Evolutionary conservation across 1,140 invertebrate species (phyloP).

Genomic region (Drosophila equinoxialis): DNA sequence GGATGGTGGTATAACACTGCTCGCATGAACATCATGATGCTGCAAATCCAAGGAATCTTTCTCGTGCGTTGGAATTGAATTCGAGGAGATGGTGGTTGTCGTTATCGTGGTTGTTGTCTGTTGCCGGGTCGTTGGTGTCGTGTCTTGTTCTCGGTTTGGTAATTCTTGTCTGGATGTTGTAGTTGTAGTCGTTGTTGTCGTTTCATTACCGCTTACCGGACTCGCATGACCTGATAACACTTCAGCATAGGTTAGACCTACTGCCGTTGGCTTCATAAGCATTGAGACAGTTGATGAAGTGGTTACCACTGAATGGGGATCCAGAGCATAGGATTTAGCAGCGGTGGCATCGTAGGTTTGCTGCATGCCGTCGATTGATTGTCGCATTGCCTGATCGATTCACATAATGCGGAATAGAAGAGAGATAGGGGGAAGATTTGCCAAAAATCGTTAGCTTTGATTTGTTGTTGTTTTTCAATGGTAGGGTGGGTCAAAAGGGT

Average conservation of each 20-base stretch:
- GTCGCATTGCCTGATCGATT: constrained; percentile 88
- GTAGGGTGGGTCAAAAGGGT: constrained; percentile 40
- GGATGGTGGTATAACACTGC: constrained; percentile 25
- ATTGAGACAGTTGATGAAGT: constrained; percentile 81
- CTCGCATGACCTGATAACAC: constrained; percentile 81
- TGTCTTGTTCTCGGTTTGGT: constrained; percentile 55
- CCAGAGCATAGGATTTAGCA: constrained; percentile 88
- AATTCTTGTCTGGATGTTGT: constrained; percentile 30
- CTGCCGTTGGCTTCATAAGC: constrained; percentile 79
- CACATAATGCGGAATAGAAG: constrained; percentile 50
- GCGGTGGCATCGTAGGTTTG: constrained; percentile 87
- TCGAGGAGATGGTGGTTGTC: constrained; percentile 52
- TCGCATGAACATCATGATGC: constrained; percentile 22
- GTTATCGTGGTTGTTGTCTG: constrained; percentile 34
- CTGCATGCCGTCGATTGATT: constrained; percentile 86
- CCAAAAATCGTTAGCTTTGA: constrained; percentile 82
- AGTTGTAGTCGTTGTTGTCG: constrained; percentile 33
- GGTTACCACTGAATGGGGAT: constrained; percentile 87
- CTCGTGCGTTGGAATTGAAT: constrained; percentile 48
- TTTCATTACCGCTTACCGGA: constrained; percentile 80
- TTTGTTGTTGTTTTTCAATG: constrained; percentile 52
- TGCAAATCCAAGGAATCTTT: constrained; percentile 22
- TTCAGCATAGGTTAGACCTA: constrained; percentile 84
- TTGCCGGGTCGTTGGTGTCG: constrained; percentile 42
- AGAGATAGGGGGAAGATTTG: constrained; percentile 79